Evolutionary conservation across 30 jellyfish, hydroid and myxozoan species (phyloP).

Genomic region (Pelagia noctiluca): DNA sequence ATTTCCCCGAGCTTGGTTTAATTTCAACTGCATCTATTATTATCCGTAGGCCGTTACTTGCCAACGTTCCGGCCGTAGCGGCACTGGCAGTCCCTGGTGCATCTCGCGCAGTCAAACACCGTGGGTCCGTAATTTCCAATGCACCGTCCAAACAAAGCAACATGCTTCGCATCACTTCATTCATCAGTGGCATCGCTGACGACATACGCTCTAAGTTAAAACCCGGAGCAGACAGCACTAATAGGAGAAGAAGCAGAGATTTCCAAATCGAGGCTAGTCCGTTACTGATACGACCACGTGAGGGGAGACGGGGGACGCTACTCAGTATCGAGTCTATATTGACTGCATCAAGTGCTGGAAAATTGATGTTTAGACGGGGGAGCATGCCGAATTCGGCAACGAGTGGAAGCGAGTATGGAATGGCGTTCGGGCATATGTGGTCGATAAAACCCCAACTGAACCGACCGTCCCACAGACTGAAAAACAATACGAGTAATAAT

Average conservation of each 20-base stretch:
- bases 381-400: constrained; percentile 59
- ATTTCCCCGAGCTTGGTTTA: not conserved
- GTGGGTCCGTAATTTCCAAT: constrained; percentile 65
- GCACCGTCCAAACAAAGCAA: constrained; percentile 49
- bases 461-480: constrained; percentile 20
- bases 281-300: constrained; percentile 53
- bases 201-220: constrained; percentile 59
- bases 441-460: constrained; percentile 61
- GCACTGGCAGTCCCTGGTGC: constrained; percentile 62
- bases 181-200: constrained; percentile 49
- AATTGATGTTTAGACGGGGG: constrained; percentile 41
- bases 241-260: constrained; percentile 9
- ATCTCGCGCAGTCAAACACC: constrained; percentile 50
- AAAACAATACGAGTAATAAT: constrained; percentile 18
- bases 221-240: constrained; percentile 29
- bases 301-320: constrained; percentile 72
- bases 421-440: constrained; percentile 85
- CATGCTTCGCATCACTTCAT: constrained; percentile 59
- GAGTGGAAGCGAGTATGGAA: constrained; percentile 70
- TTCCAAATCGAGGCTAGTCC: constrained; percentile 52
- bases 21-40: not conserved
- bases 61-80: constrained; percentile 58
- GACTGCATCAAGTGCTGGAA: constrained; percentile 71
- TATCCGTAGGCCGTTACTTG: constrained; percentile 57
- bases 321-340: constrained; percentile 65